A percentile compares a stretch with the other conserved stretches of the same genome.
Evolutionary conservation across 2,888 invertebrate species (phyloP).

Genomic region (Koerneria pararmatus): DNA sequence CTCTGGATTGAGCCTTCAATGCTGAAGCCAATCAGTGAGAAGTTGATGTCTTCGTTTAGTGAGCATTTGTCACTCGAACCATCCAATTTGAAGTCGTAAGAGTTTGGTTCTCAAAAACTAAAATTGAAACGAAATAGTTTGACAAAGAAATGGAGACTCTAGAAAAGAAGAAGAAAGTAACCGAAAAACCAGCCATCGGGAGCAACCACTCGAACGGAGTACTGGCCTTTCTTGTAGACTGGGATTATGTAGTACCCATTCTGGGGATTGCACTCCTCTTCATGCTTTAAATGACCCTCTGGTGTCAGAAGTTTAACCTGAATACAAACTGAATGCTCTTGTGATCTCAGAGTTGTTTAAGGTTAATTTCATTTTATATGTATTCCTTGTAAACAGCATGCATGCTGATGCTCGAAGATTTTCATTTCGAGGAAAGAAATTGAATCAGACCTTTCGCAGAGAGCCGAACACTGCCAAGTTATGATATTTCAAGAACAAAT

Average conservation of each 20-base stretch:
- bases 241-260: slow-evolving; percentile 97
- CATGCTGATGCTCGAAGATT: no score
- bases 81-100: slow-evolving; percentile 66
- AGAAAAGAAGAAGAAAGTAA: slow-evolving; percentile 30
- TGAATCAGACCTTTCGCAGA: no score
- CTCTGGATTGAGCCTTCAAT: no score
- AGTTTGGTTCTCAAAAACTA: slow-evolving; percentile 43
- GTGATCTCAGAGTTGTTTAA: no score
- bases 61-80: slow-evolving; percentile 82
- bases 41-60: slow-evolving; percentile 85
- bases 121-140: no score
- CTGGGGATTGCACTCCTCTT: slow-evolving; percentile 91
- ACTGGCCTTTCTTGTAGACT: slow-evolving; percentile 68
- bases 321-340: no score
- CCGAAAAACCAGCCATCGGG: slow-evolving; percentile 62
- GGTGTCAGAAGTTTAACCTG: slow-evolving; percentile 70
- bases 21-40: slow-evolving; percentile 86
- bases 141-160: no score
- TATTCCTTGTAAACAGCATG: no score
- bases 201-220: slow-evolving; percentile 62
- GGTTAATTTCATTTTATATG: no score
- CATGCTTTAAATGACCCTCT: slow-evolving; percentile 86
- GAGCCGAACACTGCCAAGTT: no score
- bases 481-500: no score
- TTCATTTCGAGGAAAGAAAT: no score